phyloP scores from a whole-genome alignment of 2,797 vertebrate species.

The Smutsia temminckii region DNA sequence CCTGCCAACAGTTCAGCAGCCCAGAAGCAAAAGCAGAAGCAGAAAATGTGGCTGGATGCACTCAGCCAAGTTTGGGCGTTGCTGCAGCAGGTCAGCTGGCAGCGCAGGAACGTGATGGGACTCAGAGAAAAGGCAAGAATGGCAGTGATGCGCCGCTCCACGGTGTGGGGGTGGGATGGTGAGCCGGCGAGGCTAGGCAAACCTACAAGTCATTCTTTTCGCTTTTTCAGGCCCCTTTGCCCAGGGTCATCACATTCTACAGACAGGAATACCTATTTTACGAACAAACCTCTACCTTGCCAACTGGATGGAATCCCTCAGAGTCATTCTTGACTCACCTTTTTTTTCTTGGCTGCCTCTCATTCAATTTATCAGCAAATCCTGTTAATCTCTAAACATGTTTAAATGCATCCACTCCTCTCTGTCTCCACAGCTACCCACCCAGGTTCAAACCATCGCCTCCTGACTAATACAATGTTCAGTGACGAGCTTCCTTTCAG shows the following conservation, averaged over 20 bases:
- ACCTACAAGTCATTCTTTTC: not conserved
- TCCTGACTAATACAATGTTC: not conserved
- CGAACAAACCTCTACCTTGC: not conserved
- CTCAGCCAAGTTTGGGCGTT: not conserved
- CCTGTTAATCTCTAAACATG: not conserved
- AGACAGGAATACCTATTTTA: not conserved
- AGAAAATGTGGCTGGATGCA: not conserved
- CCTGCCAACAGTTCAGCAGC: not conserved
- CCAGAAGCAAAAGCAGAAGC: not conserved
- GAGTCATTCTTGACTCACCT: conserved; percentile 52
- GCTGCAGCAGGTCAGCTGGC: not conserved
- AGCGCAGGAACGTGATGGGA: not conserved
- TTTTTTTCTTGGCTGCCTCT: conserved; percentile 44
- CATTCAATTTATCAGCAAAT: conserved; percentile 6
- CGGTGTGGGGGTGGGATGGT: not conserved
- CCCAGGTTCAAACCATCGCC: not conserved
- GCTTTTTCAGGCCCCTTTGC: not conserved
- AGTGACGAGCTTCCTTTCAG: not conserved
- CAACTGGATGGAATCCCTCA: not conserved
- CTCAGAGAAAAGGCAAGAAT: not conserved
- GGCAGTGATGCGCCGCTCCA: fast-evolving
- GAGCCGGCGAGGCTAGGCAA: not conserved
- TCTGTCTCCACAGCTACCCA: not conserved
- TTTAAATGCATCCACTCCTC: not conserved
- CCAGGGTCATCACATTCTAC: not conserved